These are phyloP conservation scores for Phengaris arion DNA, from an alignment of 2,888 invertebrate genomes.

Conservation along the genomic window DNA sequence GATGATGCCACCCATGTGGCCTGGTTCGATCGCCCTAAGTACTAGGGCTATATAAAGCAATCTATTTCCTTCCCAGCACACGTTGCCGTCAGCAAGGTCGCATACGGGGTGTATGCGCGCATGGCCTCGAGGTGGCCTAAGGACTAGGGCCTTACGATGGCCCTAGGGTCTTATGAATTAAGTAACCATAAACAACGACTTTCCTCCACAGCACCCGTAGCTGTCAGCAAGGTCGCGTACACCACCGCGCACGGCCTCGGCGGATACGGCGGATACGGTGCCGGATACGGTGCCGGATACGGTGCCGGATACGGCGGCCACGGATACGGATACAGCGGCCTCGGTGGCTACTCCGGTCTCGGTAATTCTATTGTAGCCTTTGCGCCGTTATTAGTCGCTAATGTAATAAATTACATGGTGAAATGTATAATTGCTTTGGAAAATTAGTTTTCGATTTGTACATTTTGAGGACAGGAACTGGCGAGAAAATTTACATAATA, in stretches of 20 bases:
- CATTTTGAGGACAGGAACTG: not conserved
- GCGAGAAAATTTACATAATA: not conserved
- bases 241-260: conserved; percentile 42
- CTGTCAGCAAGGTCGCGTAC: conserved; percentile 44
- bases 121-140: too few species aligned
- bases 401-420: too few species aligned
- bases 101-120: too few species aligned
- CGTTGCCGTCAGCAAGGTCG: too few species aligned
- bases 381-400: not conserved
- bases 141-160: too few species aligned
- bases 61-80: too few species aligned
- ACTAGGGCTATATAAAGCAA: too few species aligned
- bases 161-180: too few species aligned
- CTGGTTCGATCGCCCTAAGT: too few species aligned
- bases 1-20: too few species aligned
- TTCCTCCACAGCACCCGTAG: conserved; percentile 36
- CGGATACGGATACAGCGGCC: conserved; percentile 43
- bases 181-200: too few species aligned
- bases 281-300: conserved; percentile 45
- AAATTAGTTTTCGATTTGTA: not conserved
- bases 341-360: conserved; percentile 39
- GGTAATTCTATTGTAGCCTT: conserved; percentile 31
- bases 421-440: too few species aligned
- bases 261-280: conserved; percentile 43
- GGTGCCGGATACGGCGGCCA: conserved; percentile 35